These are phyloP conservation scores for Aphyosemion australe DNA, from an alignment of 2,113 vertebrate species.

Conservation along the genomic window DNA sequence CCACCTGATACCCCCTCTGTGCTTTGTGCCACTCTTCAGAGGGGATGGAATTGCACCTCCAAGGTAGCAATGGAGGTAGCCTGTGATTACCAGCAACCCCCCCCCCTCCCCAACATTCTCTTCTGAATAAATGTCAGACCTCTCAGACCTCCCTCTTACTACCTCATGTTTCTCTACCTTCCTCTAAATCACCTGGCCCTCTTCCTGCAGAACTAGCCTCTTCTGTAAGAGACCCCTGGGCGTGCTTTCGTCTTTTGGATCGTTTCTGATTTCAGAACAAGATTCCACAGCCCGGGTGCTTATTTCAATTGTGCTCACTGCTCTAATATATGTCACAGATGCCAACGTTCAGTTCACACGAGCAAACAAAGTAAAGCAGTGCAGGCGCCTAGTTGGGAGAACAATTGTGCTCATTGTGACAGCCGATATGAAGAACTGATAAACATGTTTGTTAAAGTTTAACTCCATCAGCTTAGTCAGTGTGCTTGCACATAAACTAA, in stretches of 20 bases:
- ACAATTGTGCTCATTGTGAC: background rate
- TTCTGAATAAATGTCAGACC: constrained; percentile 60
- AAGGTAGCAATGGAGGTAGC: constrained; percentile 65
- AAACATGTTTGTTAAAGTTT: background rate
- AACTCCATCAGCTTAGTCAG: background rate
- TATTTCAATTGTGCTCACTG: constrained; percentile 62
- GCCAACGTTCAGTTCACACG: constrained; percentile 29
- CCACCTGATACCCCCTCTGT: constrained; percentile 66
- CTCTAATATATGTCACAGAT: constrained; percentile 59
- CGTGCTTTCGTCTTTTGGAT: constrained; percentile 37
- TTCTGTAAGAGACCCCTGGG: constrained; percentile 35
- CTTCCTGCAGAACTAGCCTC: constrained; percentile 20
- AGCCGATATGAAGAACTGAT: background rate
- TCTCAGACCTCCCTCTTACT: constrained; percentile 19
- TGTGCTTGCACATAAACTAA: background rate
- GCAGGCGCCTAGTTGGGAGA: background rate
- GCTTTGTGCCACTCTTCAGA: constrained; percentile 59
- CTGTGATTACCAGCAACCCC: constrained; percentile 51
- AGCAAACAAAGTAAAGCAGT: constrained; percentile 39
- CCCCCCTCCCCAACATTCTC: constrained; percentile 36
- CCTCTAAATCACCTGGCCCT: constrained; percentile 66
- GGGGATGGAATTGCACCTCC: constrained; percentile 74
- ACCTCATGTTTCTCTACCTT: constrained; percentile 52
- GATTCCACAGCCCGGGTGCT: constrained; percentile 51
- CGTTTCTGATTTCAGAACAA: constrained; percentile 72